Evolutionary conservation across 2,888 invertebrate species (phyloP).

Genomic region (Clunio marinus): DNA sequence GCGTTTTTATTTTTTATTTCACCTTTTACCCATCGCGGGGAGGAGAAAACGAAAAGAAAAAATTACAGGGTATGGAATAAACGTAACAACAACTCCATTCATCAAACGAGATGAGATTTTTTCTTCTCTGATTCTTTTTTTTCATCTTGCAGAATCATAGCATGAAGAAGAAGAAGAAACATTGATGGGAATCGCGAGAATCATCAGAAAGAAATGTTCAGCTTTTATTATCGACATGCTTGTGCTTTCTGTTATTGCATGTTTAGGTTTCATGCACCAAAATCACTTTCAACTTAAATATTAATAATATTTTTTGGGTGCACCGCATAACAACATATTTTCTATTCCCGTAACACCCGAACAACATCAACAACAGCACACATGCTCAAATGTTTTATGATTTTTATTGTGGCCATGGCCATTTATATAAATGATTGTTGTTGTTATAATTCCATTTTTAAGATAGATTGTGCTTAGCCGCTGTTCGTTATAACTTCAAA

Average conservation of each 20-base stretch:
- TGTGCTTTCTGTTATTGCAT: no score
- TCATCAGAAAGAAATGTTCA: no score
- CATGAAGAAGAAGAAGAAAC: no score
- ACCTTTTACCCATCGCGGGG: not conserved
- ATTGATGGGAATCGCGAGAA: no score
- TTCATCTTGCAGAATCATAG: not conserved
- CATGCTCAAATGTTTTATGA: slow-evolving; percentile 1
- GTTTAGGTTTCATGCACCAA: no score
- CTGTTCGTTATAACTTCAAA: no score
- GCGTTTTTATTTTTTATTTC: not conserved
- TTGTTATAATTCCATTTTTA: slow-evolving; percentile 25
- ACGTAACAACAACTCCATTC: not conserved
- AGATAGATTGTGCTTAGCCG: not conserved
- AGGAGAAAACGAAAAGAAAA: not conserved
- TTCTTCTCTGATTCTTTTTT: not conserved
- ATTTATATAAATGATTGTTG: slow-evolving; percentile 25
- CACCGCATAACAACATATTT: slow-evolving; percentile 10
- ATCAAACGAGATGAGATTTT: slow-evolving; percentile 16
- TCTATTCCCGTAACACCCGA: no score
- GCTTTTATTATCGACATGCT: no score
- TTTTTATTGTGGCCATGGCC: slow-evolving; percentile 29
- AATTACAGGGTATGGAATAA: not conserved
- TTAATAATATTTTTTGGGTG: not conserved
- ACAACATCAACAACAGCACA: not conserved
- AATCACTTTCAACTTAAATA: no score